A percentile compares a stretch with the other conserved stretches of the same genome.
Conservation (phyloP, 2,888 invertebrate species). For the Petrophora chlorosata region DNA sequence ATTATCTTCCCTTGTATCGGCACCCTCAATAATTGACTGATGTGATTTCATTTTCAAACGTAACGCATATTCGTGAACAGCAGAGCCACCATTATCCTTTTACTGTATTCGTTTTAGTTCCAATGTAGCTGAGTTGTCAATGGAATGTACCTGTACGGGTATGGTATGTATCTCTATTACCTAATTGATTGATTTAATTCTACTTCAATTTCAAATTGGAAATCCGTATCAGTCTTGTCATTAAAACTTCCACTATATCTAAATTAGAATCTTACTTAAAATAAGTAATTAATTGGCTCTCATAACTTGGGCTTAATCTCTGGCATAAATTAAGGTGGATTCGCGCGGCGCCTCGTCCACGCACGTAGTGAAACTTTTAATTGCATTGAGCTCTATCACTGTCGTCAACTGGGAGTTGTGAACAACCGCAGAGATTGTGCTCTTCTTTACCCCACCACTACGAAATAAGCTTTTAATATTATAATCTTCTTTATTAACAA, state of each 20-base stretch:
- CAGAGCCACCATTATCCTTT: neutral
- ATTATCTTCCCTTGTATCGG: slow-evolving; percentile 18
- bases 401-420: slow-evolving; percentile 75
- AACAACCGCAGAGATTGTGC: slow-evolving; percentile 62
- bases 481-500: slow-evolving; percentile 35
- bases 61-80: slow-evolving; percentile 15
- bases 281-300: slow-evolving; percentile 81
- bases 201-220: neutral
- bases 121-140: too few relatives aligned
- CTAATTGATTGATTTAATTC: slow-evolving; percentile 19
- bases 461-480: slow-evolving; percentile 37
- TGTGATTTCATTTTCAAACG: slow-evolving; percentile 21
- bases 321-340: slow-evolving; percentile 79
- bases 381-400: slow-evolving; percentile 81
- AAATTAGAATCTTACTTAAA: slow-evolving; percentile 66
- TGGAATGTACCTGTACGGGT: too few relatives aligned
- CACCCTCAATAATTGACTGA: slow-evolving; percentile 21
- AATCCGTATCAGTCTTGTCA: neutral
- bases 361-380: slow-evolving; percentile 83
- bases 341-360: slow-evolving; percentile 73
- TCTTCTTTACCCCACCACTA: slow-evolving; percentile 42
- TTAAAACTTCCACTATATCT: slow-evolving; percentile 32
- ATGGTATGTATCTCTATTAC: too few relatives aligned
- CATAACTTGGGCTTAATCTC: slow-evolving; percentile 77
- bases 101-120: too few relatives aligned